Base-by-base conservation (phyloP, 2,113 vertebrate genomes). In the Collichthys lucidus region DNA sequence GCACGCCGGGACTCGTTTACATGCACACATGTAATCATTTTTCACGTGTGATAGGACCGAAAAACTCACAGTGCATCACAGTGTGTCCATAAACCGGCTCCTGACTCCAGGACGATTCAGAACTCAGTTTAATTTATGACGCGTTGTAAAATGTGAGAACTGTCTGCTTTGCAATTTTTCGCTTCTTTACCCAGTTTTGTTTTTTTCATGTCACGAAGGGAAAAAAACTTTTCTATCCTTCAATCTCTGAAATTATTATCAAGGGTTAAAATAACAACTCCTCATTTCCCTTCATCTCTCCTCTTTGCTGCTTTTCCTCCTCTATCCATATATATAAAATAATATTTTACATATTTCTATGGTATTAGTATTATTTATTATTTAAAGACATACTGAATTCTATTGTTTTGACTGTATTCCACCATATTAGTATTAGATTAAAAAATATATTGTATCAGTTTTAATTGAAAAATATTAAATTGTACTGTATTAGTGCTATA, bases 21-120 rank as follows among this genome's bases (percentile, higher is more conserved):
- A 64, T 70, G 22, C 15, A 4, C 19, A 12, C 5, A n/a, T n/a
- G 17, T 11, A 31, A 67, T 53, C 7, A 53, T 2, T 15, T 74
- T 71, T 40, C 50, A 11, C 12, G 9, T 8, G 17, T 5, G 49
- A 19, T 50, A 3, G 16, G 35, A 35, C 7, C 8, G n/a, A n/a
- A n/a, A n/a, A 7, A 35, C 35, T 24, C 5, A 61, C n/a, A 15
- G 40, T 29, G 3, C n/a, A 17, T 2, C 12, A 16, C 19, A 31
- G 16, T 5, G 35, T 42, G 44, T n/a, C 42, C 26, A 50, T 24
- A 16, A 62, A 68, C 46, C 1, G 15, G 11, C 4, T 15, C n/a
- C 46, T 22, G 47, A 74, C 4, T 53, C 24, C 57, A 82, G 24
- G 26, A 49, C 5, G 40, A 24, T 40, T 80, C 60, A 19, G 40